Conservation (phyloP, 2,888 invertebrate genomes). For the Abrostola triplasia region DNA sequence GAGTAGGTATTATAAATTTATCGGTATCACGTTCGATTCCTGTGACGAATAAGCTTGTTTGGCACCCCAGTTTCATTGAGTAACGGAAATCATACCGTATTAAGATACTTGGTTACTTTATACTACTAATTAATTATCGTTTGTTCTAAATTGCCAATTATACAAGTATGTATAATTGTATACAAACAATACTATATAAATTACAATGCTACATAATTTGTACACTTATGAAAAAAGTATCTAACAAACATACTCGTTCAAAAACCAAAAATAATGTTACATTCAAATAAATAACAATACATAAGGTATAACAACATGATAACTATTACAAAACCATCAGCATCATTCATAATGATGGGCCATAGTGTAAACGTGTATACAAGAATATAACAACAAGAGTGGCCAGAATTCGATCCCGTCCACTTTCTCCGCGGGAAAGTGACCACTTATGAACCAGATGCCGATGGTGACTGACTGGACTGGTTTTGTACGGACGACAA, state of each 20-base stretch:
- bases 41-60: too few species aligned
- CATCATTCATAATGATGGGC: conserved; percentile 53
- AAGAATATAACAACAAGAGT: conserved; percentile 70
- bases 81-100: too few species aligned
- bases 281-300: conserved; percentile 27
- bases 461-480: conserved; percentile 62
- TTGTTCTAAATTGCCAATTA: too few species aligned
- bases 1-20: background rate
- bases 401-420: conserved; percentile 68
- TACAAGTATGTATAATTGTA: too few species aligned
- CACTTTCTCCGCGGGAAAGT: conserved; percentile 87
- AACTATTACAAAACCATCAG: conserved; percentile 47
- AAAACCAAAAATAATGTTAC: conserved; percentile 3
- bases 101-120: too few species aligned
- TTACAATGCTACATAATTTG: too few species aligned
- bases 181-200: too few species aligned
- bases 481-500: conserved; percentile 54
- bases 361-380: conserved; percentile 54
- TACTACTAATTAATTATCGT: too few species aligned
- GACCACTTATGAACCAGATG: conserved; percentile 72
- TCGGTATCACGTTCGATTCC: too few species aligned
- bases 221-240: background rate
- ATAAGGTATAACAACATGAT: conserved; percentile 14
- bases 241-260: background rate
- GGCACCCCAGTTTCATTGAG: too few species aligned